Evolutionary conservation across 1,140 invertebrate species (phyloP).

Genomic region (Danaus melanippus): DNA sequence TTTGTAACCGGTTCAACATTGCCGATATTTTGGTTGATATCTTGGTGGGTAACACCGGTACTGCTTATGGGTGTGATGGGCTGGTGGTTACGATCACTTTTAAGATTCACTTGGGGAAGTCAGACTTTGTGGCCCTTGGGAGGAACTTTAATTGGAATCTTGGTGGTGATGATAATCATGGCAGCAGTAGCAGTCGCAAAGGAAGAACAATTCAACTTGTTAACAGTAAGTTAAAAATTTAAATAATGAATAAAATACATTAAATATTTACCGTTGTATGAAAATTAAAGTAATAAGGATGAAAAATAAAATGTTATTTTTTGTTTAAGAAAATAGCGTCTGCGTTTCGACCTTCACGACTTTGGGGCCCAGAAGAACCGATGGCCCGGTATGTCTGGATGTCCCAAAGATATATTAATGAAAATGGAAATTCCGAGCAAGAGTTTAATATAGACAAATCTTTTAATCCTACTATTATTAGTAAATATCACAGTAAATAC

Average conservation of each 20-base stretch:
- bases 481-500: conserved; percentile 32
- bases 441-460: conserved; percentile 42
- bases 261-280: background rate
- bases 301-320: conserved; percentile 9
- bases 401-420: conserved; percentile 50
- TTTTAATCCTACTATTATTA: conserved; percentile 37
- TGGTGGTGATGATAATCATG: conserved; percentile 48
- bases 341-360: conserved; percentile 52
- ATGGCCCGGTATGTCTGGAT: conserved; percentile 61
- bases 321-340: conserved; percentile 56
- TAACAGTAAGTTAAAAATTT: conserved; percentile 35
- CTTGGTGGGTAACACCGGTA: conserved; percentile 45
- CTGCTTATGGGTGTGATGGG: conserved; percentile 46
- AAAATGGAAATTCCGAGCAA: conserved; percentile 34
- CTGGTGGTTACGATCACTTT: conserved; percentile 50
- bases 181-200: conserved; percentile 56
- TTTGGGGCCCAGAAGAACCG: conserved; percentile 64
- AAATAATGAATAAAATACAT: background rate
- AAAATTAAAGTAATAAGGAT: background rate
- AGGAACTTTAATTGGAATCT: conserved; percentile 41
- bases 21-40: conserved; percentile 42
- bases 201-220: conserved; percentile 61
- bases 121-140: conserved; percentile 49
- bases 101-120: conserved; percentile 33
- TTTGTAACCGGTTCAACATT: conserved; percentile 54